These are phyloP conservation scores for Oriolus oriolus DNA, from an alignment of 2,113 vertebrate species.

Conservation along the genomic window DNA sequence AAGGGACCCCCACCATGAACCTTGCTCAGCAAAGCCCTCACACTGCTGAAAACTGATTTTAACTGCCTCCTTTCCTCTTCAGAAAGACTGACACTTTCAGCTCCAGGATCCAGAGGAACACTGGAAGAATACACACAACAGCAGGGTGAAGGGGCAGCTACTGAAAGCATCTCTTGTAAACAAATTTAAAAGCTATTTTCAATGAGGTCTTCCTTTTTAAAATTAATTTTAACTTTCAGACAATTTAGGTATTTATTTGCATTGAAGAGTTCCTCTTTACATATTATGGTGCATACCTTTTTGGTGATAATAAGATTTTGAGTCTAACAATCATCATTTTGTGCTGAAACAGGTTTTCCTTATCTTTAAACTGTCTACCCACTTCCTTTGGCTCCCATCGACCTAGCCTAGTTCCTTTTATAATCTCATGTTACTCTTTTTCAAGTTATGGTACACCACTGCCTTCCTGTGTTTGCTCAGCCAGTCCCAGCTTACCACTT, in stretches of 20 bases:
- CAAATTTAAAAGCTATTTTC: not conserved
- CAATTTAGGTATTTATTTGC: not conserved
- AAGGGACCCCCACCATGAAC: not conserved
- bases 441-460: not conserved
- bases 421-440: not conserved
- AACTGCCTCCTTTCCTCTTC: not conserved
- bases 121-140: not conserved
- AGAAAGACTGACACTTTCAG: not conserved
- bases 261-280: not conserved
- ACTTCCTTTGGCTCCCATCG: not conserved
- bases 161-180: not conserved
- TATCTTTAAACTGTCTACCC: not conserved
- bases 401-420: not conserved
- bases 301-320: not conserved
- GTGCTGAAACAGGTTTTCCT: not conserved
- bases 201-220: not conserved
- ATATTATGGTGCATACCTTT: not conserved
- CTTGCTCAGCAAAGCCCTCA: not conserved
- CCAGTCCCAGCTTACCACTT: not conserved
- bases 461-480: not conserved
- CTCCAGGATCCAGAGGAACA: not conserved
- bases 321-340: not conserved
- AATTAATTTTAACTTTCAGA: not conserved
- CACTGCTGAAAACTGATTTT: not conserved
- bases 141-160: not conserved